These are phyloP conservation scores for Elachura formosa DNA, from an alignment of 2,113 vertebrate genomes.

Conservation along the genomic window DNA sequence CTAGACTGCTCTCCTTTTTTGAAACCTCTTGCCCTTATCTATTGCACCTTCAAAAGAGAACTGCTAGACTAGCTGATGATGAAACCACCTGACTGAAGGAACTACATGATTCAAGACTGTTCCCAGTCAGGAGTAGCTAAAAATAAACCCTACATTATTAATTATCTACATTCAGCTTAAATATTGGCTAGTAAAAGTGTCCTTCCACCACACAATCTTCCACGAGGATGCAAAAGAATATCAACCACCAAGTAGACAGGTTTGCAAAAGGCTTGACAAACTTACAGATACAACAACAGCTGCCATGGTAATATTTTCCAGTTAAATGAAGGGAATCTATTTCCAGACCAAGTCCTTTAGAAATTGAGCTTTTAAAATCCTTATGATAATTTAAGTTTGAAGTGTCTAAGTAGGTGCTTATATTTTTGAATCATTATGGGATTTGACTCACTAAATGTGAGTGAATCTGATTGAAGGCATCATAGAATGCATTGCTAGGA, in stretches of 20 bases:
- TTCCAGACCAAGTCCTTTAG: not conserved
- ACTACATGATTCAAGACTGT: not conserved
- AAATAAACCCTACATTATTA: not conserved
- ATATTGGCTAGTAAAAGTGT: not conserved
- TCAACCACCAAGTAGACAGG: not conserved
- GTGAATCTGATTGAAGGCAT: not conserved
- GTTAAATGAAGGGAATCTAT: not conserved
- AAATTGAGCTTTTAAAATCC: not conserved
- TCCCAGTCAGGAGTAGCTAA: not conserved
- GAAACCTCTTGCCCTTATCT: not conserved
- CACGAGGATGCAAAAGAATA: not conserved
- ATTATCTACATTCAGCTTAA: not conserved
- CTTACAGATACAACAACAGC: not conserved
- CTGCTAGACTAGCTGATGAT: not conserved
- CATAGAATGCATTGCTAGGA: not conserved
- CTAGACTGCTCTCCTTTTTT: not conserved
- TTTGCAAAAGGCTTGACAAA: not conserved
- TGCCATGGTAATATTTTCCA: not conserved
- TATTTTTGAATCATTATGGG: not conserved
- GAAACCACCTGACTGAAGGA: not conserved
- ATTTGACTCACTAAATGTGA: not conserved
- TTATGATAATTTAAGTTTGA: not conserved
- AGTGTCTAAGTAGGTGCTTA: not conserved
- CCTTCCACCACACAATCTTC: not conserved
- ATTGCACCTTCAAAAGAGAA: not conserved